phyloP scores from a whole-genome alignment of 2,888 invertebrate genomes.

The Macrosoma leucophasiata region DNA sequence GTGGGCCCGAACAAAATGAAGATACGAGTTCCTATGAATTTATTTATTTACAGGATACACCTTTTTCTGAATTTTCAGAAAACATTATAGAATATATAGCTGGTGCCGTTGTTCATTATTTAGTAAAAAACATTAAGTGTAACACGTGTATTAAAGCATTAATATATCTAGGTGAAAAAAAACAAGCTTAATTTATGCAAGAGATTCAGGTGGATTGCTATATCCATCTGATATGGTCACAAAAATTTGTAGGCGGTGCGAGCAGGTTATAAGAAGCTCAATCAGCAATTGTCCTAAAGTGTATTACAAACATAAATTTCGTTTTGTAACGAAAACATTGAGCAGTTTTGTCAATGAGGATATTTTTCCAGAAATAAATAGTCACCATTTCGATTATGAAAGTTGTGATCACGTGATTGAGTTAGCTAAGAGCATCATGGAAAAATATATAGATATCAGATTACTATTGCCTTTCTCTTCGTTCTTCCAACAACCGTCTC shows the following conservation, averaged over 20 bases:
- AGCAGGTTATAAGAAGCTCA: slow-evolving; percentile 6
- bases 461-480: too few relatives aligned
- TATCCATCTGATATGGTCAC: slow-evolving; percentile 17
- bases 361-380: slow-evolving; percentile 10
- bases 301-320: slow-evolving; percentile 1
- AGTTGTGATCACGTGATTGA: slow-evolving; percentile 13
- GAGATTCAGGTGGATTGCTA: slow-evolving; percentile 14
- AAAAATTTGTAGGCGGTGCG: slow-evolving; percentile 17
- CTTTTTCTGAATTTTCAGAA: slow-evolving; percentile 8
- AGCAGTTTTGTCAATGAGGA: slow-evolving; percentile 9
- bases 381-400: slow-evolving; percentile 13
- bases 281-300: not conserved
- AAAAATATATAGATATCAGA: slow-evolving; percentile 15
- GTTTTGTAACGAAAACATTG: slow-evolving; percentile 6
- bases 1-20: too few relatives aligned
- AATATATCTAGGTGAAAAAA: slow-evolving; percentile 3
- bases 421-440: slow-evolving; percentile 10
- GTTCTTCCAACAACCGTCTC: too few relatives aligned
- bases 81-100: slow-evolving; percentile 11
- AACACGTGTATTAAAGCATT: slow-evolving; percentile 13
- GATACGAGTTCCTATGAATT: too few relatives aligned
- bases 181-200: slow-evolving; percentile 10
- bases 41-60: not conserved
- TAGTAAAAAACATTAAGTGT: slow-evolving; percentile 9
- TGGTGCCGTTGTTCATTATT: slow-evolving; percentile 6